phyloP scores from a whole-genome alignment of 1,140 invertebrate genomes.

The Rhizoglyphus robini region DNA sequence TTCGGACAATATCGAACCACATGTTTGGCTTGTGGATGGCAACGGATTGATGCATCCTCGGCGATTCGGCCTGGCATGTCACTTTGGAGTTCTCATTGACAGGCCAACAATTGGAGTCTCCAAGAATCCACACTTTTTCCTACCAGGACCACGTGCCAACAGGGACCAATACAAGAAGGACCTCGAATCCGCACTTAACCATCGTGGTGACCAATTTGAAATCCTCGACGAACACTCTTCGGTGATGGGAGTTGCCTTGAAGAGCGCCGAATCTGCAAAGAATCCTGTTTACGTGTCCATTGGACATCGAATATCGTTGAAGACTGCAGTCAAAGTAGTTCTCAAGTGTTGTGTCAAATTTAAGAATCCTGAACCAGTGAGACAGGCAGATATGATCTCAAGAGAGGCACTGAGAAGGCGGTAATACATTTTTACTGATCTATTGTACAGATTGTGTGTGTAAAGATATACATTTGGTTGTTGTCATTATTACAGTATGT shows the following conservation, averaged over 20 bases:
- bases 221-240: not conserved
- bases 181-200: not conserved
- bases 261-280: slow-evolving; percentile 23
- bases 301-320: slow-evolving; percentile 36
- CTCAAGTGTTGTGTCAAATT: slow-evolving; percentile 31
- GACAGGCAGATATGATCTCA: slow-evolving; percentile 31
- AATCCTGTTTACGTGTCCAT: slow-evolving; percentile 39
- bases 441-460: too few species aligned
- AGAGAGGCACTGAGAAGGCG: slow-evolving; percentile 20
- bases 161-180: not conserved
- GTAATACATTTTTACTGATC: too few species aligned
- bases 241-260: slow-evolving; percentile 25
- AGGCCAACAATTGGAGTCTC: slow-evolving; percentile 35
- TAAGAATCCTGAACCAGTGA: slow-evolving; percentile 37
- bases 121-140: slow-evolving; percentile 30
- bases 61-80: slow-evolving; percentile 35
- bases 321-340: slow-evolving; percentile 34
- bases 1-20: slow-evolving; percentile 28
- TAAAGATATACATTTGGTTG: too few species aligned
- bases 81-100: slow-evolving; percentile 32
- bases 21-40: slow-evolving; percentile 35
- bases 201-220: not conserved
- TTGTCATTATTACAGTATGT: too few species aligned
- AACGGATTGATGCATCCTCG: slow-evolving; percentile 35
- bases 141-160: not conserved